These are phyloP conservation scores for Notothenia rossii DNA, from an alignment of 2,113 vertebrate genomes.

Conservation along the genomic window DNA sequence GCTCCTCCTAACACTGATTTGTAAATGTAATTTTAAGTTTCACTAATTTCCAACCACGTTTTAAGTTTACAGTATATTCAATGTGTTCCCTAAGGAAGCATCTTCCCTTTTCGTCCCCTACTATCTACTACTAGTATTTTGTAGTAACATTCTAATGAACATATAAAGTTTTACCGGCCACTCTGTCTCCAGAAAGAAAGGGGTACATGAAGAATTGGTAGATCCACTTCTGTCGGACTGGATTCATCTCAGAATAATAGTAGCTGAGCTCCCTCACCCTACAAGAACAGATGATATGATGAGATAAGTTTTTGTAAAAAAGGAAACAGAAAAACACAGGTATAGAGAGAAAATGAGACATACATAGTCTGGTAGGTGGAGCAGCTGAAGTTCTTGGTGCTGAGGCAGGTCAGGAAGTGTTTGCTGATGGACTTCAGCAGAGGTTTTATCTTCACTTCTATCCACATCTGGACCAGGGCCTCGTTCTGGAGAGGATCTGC, in stretches of 20 bases:
- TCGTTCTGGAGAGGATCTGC: slow-evolving; percentile 69
- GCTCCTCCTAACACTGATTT: no score
- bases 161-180: slow-evolving; percentile 63
- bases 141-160: neutral
- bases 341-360: neutral
- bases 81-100: neutral
- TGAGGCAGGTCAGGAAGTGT: slow-evolving; percentile 81
- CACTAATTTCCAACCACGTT: no score
- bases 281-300: neutral
- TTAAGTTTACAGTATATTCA: neutral
- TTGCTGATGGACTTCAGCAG: slow-evolving; percentile 77
- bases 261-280: slow-evolving; percentile 75
- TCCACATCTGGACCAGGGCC: slow-evolving; percentile 79
- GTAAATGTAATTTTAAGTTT: no score
- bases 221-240: slow-evolving; percentile 78
- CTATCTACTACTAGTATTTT: neutral
- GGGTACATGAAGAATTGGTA: slow-evolving; percentile 83
- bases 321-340: neutral
- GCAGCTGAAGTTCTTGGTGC: slow-evolving; percentile 84
- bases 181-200: slow-evolving; percentile 77
- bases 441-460: slow-evolving; percentile 79
- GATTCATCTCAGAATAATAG: slow-evolving; percentile 77
- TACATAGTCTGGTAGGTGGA: slow-evolving; percentile 82
- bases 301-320: neutral
- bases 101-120: neutral